Percentiles rank a stretch among this genome's conserved stretches.
phyloP scores from a whole-genome alignment of 2,113 vertebrate genomes.

The Drymodes brunneopygia region DNA sequence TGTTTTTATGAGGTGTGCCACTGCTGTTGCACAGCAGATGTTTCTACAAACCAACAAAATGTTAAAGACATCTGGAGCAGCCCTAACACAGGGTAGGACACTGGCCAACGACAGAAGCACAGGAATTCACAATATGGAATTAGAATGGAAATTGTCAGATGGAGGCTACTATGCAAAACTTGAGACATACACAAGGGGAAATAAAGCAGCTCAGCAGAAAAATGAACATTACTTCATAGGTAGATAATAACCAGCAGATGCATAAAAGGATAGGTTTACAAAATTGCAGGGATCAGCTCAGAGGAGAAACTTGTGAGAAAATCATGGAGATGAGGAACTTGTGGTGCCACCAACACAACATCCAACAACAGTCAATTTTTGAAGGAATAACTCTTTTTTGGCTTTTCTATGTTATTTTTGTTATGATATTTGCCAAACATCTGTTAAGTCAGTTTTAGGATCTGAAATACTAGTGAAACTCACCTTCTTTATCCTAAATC shows the following conservation, averaged over 20 bases:
- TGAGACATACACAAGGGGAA: background rate
- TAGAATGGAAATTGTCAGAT: background rate
- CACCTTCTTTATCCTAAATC: background rate
- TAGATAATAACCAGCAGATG: background rate
- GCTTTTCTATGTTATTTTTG: background rate
- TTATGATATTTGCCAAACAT: background rate
- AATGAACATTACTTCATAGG: background rate
- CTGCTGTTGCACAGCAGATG: background rate
- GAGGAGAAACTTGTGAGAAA: background rate
- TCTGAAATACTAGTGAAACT: background rate
- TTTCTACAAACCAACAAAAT: background rate
- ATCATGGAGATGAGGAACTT: background rate
- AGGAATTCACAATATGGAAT: background rate
- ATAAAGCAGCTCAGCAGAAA: background rate
- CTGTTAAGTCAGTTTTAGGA: background rate
- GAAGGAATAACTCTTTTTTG: background rate
- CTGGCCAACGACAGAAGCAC: background rate
- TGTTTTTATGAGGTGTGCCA: background rate
- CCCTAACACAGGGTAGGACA: background rate
- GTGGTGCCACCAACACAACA: background rate
- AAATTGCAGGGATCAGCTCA: background rate
- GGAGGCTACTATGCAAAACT: background rate
- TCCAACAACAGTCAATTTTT: background rate
- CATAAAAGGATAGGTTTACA: background rate
- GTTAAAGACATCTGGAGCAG: background rate